Evolutionary conservation across 2,113 vertebrate genomes (phyloP), one percentile per base, ranked within the genome.

Genomic region (Seriola dumerili): DNA sequence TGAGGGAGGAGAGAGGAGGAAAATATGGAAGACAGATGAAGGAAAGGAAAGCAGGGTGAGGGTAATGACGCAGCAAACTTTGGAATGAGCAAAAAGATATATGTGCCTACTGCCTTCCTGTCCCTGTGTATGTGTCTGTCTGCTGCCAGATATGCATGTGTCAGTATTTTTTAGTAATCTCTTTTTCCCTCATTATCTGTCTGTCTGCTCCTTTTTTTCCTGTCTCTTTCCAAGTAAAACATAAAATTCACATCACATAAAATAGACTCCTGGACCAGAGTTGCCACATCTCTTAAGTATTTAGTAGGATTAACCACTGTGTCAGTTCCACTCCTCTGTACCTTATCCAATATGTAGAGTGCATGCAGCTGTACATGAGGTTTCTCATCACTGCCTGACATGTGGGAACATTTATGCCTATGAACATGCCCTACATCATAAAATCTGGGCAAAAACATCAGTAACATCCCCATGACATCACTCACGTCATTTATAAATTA

Each of bases 241-340:
- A 79, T 7, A 25, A 38, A 74, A 38, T 34, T 38, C 7, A 64
- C 66, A 66, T 62, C 61, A 58, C 42, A 32, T 38, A 34, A 62
- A 40, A 48, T 16, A n/a, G 6, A 50, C 14, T 17, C 29, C 48
- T 38, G 32, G 29, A 32, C 16, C 17, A 29, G 42, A 69, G 38
- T 54, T 57, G 44, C 71, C 44, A 65, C 57, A 62, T 46, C 50
- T 61, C 25, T 88, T 4, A 84, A 78, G 34, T 82, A 78, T 88
- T 63, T 58, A 83, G 38, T 3, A 66, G 72, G 38, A 80, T 73
- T 70, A 64, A 80, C 46, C 52, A 72, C 59, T 71, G 61, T 21
- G 25, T 55, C 19, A 57, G 12, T 63, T 77, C 72, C 70, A 69
- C 72, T 74, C 32, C 38, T n/a, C 69, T 77, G 7, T 21, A 36